Conservation (phyloP, 2,797 vertebrate species). For the Eidolon dupreanum region DNA sequence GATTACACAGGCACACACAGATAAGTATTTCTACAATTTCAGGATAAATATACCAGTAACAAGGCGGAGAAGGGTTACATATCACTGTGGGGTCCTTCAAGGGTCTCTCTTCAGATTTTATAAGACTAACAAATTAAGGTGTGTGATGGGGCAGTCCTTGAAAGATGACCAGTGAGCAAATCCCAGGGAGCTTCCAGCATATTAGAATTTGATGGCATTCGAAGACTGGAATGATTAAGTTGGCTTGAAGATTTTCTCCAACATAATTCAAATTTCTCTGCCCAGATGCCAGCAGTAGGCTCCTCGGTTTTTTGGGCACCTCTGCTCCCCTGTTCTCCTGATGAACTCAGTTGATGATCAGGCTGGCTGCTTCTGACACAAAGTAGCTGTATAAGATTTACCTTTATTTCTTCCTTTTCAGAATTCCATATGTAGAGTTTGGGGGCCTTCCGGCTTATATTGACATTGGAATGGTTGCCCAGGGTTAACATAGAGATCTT, state of each 20-base stretch:
- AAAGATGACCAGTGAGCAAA: neutral
- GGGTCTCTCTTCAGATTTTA: neutral
- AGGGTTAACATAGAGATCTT: neutral
- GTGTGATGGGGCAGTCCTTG: neutral
- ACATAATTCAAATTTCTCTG: neutral
- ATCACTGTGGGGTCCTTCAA: neutral
- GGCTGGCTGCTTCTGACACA: neutral
- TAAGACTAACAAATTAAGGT: neutral
- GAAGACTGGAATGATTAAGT: neutral
- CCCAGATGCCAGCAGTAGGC: neutral
- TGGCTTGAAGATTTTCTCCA: neutral
- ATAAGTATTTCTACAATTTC: neutral
- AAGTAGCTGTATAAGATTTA: neutral
- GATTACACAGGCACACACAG: neutral
- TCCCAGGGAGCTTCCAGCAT: neutral
- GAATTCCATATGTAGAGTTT: neutral
- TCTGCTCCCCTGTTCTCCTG: neutral
- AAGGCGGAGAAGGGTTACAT: neutral
- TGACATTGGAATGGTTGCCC: neutral
- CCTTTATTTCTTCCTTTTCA: neutral
- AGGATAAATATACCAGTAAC: neutral
- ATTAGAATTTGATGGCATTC: neutral
- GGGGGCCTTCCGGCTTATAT: neutral
- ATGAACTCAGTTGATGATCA: neutral
- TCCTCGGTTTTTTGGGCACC: neutral